Conservation (phyloP, 2,113 vertebrate species). For the Bungarus multicinctus region DNA sequence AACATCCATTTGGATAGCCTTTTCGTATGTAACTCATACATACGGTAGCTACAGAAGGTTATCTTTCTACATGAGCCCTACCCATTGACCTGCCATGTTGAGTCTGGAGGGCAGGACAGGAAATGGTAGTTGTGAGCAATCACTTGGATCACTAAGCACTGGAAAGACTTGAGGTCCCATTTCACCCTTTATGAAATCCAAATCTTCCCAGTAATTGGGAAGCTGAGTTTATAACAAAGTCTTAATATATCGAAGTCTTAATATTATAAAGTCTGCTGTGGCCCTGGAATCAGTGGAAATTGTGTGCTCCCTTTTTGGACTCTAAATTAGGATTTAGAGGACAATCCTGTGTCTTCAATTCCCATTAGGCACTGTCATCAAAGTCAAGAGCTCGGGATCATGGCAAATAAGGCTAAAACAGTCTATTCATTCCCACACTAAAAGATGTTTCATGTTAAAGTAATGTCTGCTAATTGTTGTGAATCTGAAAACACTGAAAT, state of each 20-base stretch:
- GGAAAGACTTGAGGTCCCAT: neutral
- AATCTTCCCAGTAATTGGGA: neutral
- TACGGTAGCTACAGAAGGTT: neutral
- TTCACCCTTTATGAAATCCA: neutral
- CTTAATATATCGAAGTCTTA: no score
- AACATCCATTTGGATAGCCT: neutral
- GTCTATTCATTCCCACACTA: neutral
- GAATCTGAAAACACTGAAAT: neutral
- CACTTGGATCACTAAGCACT: neutral
- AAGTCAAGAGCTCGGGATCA: neutral
- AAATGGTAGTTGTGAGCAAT: neutral
- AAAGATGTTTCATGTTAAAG: slow-evolving; percentile 2
- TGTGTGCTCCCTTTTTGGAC: neutral
- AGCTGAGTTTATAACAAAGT: no score
- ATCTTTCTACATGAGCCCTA: neutral
- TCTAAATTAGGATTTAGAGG: neutral
- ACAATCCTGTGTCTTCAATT: neutral
- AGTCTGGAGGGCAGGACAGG: neutral
- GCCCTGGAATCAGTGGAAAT: neutral
- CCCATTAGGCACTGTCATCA: neutral
- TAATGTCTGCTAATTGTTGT: neutral
- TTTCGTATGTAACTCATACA: neutral
- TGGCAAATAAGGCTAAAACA: neutral
- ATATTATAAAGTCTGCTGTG: no score
- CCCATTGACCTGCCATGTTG: neutral